Evolutionary conservation across 2,113 vertebrate species (phyloP).

Genomic region (Mugil cephalus): DNA sequence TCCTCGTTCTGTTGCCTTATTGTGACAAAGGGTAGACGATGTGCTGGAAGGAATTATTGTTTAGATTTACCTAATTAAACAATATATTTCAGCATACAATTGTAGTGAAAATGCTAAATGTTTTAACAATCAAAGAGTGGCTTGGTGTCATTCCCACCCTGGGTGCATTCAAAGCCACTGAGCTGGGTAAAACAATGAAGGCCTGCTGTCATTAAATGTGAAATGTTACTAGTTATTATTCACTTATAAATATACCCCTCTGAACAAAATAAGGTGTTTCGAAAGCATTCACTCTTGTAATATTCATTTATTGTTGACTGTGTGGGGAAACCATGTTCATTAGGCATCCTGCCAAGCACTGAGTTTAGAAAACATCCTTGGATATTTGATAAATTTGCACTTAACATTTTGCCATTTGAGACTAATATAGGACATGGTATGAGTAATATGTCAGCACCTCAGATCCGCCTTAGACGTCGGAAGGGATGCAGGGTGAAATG

Average conservation of each 20-base stretch:
- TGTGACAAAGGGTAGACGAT: conserved; percentile 21
- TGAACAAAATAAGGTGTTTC: conserved; percentile 26
- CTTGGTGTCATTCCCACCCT: conserved; percentile 17
- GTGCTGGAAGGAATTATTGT: conserved; percentile 1
- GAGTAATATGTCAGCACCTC: background rate
- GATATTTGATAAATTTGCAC: conserved; percentile 9
- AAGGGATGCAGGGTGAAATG: conserved; percentile 5
- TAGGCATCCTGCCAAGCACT: background rate
- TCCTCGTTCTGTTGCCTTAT: conserved; percentile 17
- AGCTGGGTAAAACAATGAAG: conserved; percentile 22
- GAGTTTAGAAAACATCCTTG: conserved; percentile 5
- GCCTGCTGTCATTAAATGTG: conserved; percentile 14
- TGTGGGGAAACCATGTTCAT: conserved; percentile 3
- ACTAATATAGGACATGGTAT: background rate
- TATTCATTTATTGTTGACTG: conserved; percentile 1
- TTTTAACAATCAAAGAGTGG: conserved; percentile 26
- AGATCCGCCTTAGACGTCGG: conserved; percentile 19
- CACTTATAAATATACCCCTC: conserved; percentile 19
- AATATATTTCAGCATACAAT: conserved; percentile 5
- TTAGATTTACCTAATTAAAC: conserved; percentile 33
- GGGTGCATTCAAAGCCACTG: conserved; percentile 18
- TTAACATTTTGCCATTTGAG: background rate
- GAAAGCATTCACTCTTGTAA: conserved; percentile 7
- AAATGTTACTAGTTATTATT: conserved; percentile 8
- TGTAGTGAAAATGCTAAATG: conserved; percentile 1